Percentiles rank a stretch among this genome's conserved stretches.
These are phyloP conservation scores for Gnathonemus longibarbis DNA, from an alignment of 2,113 vertebrate genomes.

Conservation along the genomic window DNA sequence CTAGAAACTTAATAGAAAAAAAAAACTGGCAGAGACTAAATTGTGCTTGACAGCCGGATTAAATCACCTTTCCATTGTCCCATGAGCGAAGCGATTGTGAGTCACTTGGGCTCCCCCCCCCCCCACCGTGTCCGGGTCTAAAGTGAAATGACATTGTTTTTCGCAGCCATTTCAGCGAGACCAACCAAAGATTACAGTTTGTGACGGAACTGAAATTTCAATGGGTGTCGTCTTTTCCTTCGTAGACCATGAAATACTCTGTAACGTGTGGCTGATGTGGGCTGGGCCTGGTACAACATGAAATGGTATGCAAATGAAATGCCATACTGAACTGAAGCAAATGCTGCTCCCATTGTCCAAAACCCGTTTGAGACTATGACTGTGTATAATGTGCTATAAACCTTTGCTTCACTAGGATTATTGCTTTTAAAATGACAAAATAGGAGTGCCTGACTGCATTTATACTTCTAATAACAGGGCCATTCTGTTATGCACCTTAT, in stretches of 20 bases:
- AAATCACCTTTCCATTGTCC: background rate
- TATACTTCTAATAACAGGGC: background rate
- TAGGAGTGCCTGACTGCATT: background rate
- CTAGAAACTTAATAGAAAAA: background rate
- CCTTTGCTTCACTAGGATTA: background rate
- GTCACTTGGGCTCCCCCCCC: background rate
- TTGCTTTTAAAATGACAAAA: background rate
- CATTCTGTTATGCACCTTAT: background rate
- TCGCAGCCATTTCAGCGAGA: background rate
- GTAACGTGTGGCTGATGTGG: background rate
- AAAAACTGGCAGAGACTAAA: background rate
- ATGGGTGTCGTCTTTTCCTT: background rate
- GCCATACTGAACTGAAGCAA: background rate
- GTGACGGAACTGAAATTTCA: background rate
- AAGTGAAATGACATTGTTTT: background rate
- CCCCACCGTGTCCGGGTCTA: too few species aligned
- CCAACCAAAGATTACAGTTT: background rate
- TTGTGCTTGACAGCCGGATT: background rate
- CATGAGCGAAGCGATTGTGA: background rate
- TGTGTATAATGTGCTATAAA: background rate
- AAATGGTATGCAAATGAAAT: background rate
- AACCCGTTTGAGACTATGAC: background rate
- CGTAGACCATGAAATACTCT: background rate
- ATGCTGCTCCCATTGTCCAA: background rate
- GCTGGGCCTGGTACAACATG: background rate